These are phyloP conservation scores for Halichoerus grypus DNA, from an alignment of 2,113 vertebrate species.

Conservation along the genomic window DNA sequence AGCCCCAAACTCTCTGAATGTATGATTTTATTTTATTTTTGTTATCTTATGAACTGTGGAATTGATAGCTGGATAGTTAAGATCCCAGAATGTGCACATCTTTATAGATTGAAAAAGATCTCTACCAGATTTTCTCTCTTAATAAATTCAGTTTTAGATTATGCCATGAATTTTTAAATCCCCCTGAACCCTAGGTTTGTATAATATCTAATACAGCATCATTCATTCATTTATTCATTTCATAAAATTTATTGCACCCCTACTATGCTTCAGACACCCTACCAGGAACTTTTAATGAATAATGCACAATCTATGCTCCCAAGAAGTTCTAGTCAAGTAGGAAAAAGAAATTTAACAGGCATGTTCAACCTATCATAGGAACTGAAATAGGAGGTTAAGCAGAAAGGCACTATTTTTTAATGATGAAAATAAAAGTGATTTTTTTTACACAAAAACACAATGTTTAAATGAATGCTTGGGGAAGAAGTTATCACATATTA, in stretches of 20 bases:
- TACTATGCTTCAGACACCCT: background rate
- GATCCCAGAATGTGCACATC: background rate
- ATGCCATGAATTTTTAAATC: slow-evolving; percentile 3
- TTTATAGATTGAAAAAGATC: background rate
- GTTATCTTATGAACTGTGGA: background rate
- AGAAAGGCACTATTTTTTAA: background rate
- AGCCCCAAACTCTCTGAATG: background rate
- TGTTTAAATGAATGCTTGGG: slow-evolving; percentile 12
- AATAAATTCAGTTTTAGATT: slow-evolving; percentile 5
- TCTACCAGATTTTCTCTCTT: slow-evolving; percentile 16
- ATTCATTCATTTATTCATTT: slow-evolving; percentile 29
- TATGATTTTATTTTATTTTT: slow-evolving; percentile 17
- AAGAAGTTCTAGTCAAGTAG: background rate
- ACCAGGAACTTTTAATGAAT: background rate
- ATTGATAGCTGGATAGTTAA: background rate
- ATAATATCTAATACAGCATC: background rate
- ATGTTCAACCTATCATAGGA: background rate
- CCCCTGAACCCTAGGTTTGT: background rate
- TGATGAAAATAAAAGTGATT: background rate
- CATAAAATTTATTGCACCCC: background rate
- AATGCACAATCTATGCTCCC: background rate
- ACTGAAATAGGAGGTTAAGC: background rate
- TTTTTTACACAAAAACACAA: background rate
- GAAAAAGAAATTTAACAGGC: slow-evolving; percentile 19
- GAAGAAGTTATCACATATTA: background rate